Base-by-base conservation (phyloP, 2,888 invertebrate species). In the Sicus ferrugineus region DNA sequence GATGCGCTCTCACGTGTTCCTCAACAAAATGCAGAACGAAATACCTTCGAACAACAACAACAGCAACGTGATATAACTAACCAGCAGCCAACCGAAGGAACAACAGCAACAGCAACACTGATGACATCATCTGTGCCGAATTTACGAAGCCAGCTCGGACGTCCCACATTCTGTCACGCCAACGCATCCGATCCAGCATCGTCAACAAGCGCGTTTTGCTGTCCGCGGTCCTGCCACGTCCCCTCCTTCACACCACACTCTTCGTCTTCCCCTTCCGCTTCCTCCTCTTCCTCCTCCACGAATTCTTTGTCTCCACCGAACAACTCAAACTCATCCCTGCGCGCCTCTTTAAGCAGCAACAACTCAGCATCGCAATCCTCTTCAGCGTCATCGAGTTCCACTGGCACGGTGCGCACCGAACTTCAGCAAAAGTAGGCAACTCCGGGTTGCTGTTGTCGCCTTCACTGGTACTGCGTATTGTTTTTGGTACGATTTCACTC, bases 371-470 rank as follows among this genome's bases (percentile, higher is more conserved):
- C 68, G 70, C 11, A 28, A 56, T 21, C 21, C 5, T 62, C 68
- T 6, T 76, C 81, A 38, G 75, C 83, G 3, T 79, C 82, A 14
- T 80, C 78, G 52, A 81, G 81, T 3, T 85, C 85, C 42, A 84
- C 84, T 2, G 84, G 81, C 68, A 85, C 85, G 5, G 85, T 85
- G 70, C 82, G 84, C 77, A 85, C 85, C 42, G 84, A 85, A 71
- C 72, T 85, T 72, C 80, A 81, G 72, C 82, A 84, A 62, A 74
- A 72, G 30, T 54, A 26, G 11, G 54, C 68, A 73, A 65, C 38
- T 19, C 21, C 46, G 28, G 19, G 2, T 48, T 23, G 30, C 30
- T 63, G n/a, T 63, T 46, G n/a, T 46, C 54, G 54, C 26, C 42
- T 21, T 23, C 19, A 11, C 30, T 31, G 7, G 3, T 31, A 2